phyloP scores from a whole-genome alignment of 2,888 invertebrate genomes.

The Lasioglossum pauxillum region DNA sequence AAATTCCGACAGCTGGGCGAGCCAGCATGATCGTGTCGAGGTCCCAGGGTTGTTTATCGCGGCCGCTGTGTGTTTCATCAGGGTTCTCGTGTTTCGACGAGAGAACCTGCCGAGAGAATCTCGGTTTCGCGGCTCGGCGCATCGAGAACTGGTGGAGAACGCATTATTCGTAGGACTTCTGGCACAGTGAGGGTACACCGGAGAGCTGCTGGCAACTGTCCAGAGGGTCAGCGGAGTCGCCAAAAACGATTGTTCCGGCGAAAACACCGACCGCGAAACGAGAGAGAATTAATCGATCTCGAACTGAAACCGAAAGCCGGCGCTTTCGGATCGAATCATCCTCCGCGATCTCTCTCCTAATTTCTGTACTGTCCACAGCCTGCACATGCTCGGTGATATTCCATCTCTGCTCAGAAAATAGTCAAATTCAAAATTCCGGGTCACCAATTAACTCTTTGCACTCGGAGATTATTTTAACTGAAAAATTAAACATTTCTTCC shows the following conservation, averaged over 20 bases:
- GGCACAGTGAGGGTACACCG: neutral
- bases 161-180: neutral
- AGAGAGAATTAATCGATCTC: slow-evolving; percentile 18
- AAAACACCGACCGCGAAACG: slow-evolving; percentile 6
- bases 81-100: neutral
- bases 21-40: neutral
- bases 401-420: neutral
- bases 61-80: neutral
- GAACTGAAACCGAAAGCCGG: neutral
- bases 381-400: neutral
- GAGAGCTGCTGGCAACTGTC: neutral
- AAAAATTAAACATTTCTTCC: too few relatives aligned
- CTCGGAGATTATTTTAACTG: too few relatives aligned
- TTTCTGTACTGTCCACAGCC: neutral
- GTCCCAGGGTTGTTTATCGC: neutral
- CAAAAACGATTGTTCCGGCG: slow-evolving; percentile 60
- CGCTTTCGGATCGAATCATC: neutral
- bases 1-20: neutral
- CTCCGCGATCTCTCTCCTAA: neutral
- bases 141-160: neutral
- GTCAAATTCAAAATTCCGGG: neutral
- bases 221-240: slow-evolving; percentile 49
- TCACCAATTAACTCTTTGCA: neutral
- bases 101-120: neutral
- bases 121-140: neutral